Evolutionary conservation across 64 coral and sea anemone species (phyloP).

Genomic region (Exaiptasia diaphana): DNA sequence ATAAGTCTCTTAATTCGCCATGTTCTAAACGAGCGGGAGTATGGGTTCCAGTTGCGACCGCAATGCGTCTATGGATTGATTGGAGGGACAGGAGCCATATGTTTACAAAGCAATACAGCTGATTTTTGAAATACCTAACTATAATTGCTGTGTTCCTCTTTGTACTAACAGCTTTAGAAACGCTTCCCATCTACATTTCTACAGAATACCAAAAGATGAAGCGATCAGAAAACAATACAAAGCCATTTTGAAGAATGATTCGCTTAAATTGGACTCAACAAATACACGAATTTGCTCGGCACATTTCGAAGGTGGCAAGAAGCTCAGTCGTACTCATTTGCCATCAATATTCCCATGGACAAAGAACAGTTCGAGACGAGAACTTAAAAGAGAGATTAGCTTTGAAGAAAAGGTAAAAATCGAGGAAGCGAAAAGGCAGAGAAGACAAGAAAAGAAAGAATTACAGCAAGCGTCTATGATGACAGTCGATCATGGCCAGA

Average conservation of each 20-base stretch:
- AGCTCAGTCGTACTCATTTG: slow-evolving; percentile 13
- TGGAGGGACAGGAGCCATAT: slow-evolving; percentile 20
- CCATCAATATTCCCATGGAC: slow-evolving; percentile 11
- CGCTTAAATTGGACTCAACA: not conserved
- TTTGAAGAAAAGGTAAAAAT: not conserved
- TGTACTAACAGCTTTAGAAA: not conserved
- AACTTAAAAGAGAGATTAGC: not conserved
- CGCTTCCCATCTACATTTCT: not conserved
- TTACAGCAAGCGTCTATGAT: too few relatives aligned
- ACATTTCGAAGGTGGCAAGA: slow-evolving; percentile 12
- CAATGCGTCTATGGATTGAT: slow-evolving; percentile 3
- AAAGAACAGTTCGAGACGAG: not conserved
- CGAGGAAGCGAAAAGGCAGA: too few relatives aligned
- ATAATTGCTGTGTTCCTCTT: slow-evolving; percentile 13
- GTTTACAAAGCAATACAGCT: not conserved
- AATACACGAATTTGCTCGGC: slow-evolving; percentile 17
- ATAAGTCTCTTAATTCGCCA: not conserved
- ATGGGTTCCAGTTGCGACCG: slow-evolving; percentile 14
- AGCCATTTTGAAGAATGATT: slow-evolving; percentile 9
- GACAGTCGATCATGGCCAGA: too few relatives aligned
- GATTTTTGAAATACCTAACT: not conserved
- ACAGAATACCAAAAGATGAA: slow-evolving; percentile 6
- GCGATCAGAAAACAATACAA: not conserved
- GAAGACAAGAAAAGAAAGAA: too few relatives aligned
- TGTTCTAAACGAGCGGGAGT: slow-evolving; percentile 19